These are phyloP conservation scores for Willowsia nigromaculata DNA, from an alignment of 2,888 invertebrate species.

Conservation along the genomic window DNA sequence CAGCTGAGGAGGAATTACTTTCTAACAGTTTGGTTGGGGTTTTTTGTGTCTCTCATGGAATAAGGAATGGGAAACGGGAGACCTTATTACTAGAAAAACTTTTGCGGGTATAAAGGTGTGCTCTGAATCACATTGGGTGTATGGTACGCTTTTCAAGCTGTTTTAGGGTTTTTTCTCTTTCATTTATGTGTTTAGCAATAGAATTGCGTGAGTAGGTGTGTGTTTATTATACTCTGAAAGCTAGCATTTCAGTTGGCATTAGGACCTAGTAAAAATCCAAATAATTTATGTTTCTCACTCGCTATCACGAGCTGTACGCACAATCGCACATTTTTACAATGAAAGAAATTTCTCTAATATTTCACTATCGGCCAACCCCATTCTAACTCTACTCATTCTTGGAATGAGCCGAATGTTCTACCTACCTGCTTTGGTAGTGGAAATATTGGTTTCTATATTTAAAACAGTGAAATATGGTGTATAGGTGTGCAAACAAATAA, in stretches of 20 bases:
- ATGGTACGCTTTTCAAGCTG: not conserved
- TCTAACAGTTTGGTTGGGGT: not conserved
- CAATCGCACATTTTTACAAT: conserved; percentile 43
- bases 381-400: not conserved
- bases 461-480: not conserved
- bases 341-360: conserved; percentile 49
- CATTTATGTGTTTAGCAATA: not conserved
- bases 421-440: not conserved
- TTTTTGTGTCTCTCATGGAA: not conserved
- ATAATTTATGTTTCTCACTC: conserved; percentile 67
- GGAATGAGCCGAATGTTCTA: not conserved
- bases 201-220: not conserved
- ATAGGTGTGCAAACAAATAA: not conserved
- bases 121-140: not conserved
- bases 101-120: not conserved
- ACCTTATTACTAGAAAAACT: not conserved
- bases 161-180: conserved; percentile 14
- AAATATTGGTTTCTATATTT: not conserved
- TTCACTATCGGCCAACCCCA: not conserved
- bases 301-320: not conserved
- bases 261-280: conserved; percentile 48
- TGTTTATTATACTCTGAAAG: no score
- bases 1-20: conserved; percentile 43
- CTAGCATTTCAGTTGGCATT: conserved; percentile 8
- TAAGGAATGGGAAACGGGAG: not conserved